Evolutionary conservation across 2,797 vertebrate genomes (phyloP), one percentile per base, ranked within the genome.

Genomic region (Hirundo rustica): DNA sequence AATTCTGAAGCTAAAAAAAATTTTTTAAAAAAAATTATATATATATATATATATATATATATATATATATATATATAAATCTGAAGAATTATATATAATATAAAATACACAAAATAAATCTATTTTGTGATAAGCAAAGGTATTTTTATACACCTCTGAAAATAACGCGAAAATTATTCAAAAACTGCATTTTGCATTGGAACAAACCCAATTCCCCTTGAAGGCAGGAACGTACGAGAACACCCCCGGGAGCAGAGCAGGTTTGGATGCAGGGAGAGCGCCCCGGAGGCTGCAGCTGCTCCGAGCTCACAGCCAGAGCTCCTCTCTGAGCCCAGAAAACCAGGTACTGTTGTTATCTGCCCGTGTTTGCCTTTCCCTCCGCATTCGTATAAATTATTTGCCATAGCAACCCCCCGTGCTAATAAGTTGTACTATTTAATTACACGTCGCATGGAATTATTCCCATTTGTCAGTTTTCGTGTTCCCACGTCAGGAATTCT

Each of bases 351-450:
- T 60, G 27, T 47, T 70, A 34, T 70, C 68, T 36, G 27, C 38
- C 14, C 15, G 0, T 21, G 5, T 54, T 71, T 80, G 57, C 84
- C 77, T 48, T 51, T 40, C 80, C 77, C 74, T 34, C 77, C 40
- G 14, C 34, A 30, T 3, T 1, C 26, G 7, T 26, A 34, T 15
- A 23, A 90, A 64, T 81, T 57, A 67, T 89, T 92, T 74, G 58
- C 86, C 3, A 29, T 55, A 38, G 87, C 64, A 71, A 53, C 57
- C 68, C 91, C 70, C 73, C 4, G 23, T 13, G 47, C 60, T 77
- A 84, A 74, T 80, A 32, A 93, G 54, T 50, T 81, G 66, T 60
- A 53, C 57, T 42, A 9, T 81, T 91, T 93, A 92, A 92, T 90
- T 90, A 85, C 72, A 64, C 1, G 7, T 65, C 78, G 76, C 73